A percentile compares a stretch with the other conserved stretches of the same genome.
Evolutionary conservation across 2,888 invertebrate genomes (phyloP).

Genomic region (Drosophila neutralis): DNA sequence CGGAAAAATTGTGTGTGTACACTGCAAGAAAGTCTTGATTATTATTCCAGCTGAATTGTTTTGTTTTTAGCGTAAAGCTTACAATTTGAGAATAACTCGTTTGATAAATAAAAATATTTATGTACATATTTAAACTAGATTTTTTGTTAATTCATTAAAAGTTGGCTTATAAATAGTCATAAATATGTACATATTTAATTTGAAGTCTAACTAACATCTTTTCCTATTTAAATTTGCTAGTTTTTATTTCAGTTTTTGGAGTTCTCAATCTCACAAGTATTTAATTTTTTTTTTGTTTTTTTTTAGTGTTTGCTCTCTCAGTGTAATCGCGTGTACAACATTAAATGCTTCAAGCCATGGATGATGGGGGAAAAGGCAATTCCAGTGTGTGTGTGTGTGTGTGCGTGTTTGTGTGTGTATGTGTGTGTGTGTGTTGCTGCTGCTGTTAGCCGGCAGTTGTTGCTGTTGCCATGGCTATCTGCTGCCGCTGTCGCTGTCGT

Average conservation of each 20-base stretch:
- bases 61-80: neutral
- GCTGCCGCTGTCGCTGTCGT: conserved; percentile 16
- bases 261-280: neutral
- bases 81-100: neutral
- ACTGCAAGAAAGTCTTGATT: conserved; percentile 27
- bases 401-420: neutral
- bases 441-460: conserved; percentile 56
- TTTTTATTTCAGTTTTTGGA: neutral
- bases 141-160: neutral
- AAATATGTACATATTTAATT: neutral
- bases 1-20: conserved; percentile 31
- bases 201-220: neutral
- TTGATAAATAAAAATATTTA: neutral
- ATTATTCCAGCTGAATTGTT: neutral
- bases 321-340: conserved; percentile 68
- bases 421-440: conserved; percentile 27
- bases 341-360: conserved; percentile 50
- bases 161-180: neutral
- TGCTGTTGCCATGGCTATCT: conserved; percentile 22
- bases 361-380: conserved; percentile 60
- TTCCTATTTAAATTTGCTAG: neutral
- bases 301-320: conserved; percentile 13
- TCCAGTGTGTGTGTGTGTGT: conserved; percentile 13
- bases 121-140: neutral
- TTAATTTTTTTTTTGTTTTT: neutral